Conservation (phyloP, 2,113 vertebrate species). For the Nipponia nippon region DNA sequence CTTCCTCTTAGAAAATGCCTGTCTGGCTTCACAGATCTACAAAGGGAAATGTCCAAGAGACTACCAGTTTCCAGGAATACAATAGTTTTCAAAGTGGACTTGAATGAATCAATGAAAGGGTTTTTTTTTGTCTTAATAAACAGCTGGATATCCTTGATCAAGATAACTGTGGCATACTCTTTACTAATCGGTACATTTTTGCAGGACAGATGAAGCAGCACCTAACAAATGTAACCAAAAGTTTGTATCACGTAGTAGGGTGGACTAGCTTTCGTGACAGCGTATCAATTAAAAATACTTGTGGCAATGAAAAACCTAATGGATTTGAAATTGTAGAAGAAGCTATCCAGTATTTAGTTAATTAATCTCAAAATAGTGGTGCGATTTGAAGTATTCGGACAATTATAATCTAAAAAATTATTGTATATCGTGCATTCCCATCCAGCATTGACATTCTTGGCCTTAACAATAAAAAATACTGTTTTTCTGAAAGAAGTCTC, state of each 20-base stretch:
- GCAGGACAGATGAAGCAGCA: background rate
- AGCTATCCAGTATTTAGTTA: background rate
- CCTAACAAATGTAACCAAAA: background rate
- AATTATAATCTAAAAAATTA: background rate
- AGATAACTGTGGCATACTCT: conserved; percentile 69
- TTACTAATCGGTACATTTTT: background rate
- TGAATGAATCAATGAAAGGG: conserved; percentile 73
- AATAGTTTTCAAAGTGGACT: conserved; percentile 78
- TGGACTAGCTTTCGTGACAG: background rate
- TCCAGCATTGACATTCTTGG: background rate
- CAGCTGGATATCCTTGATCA: conserved; percentile 73
- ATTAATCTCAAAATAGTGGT: background rate
- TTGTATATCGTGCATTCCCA: background rate
- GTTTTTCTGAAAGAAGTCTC: background rate
- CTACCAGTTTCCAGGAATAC: conserved; percentile 79
- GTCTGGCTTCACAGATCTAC: conserved; percentile 70
- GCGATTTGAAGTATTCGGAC: background rate
- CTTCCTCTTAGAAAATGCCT: conserved; percentile 69
- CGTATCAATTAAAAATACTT: background rate
- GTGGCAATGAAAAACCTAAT: background rate
- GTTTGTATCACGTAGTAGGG: background rate
- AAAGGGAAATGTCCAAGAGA: conserved; percentile 77
- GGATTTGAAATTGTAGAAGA: background rate
- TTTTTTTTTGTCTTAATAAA: conserved; percentile 53
- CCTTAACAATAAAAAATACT: background rate